A percentile compares a stretch with the other conserved stretches of the same genome.
These are phyloP conservation scores for Semicossyphus pulcher DNA, from an alignment of 2,113 vertebrate species.

Conservation along the genomic window DNA sequence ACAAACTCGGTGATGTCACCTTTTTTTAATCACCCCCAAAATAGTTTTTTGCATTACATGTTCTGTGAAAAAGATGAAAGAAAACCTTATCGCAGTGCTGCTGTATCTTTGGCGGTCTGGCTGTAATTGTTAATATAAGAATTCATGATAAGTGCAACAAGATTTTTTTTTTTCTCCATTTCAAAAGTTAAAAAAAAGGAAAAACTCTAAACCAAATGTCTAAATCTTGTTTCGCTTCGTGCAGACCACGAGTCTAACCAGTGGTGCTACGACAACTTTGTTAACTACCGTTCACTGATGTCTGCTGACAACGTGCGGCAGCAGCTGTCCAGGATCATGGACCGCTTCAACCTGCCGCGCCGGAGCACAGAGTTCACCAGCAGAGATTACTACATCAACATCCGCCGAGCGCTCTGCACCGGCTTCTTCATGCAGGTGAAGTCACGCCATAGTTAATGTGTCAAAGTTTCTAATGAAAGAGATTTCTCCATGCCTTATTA, in stretches of 20 bases:
- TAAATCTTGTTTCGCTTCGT: background rate
- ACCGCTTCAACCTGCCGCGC: slow-evolving; percentile 98
- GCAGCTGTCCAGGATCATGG: slow-evolving; percentile 99
- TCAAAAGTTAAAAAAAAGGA: too few relatives aligned
- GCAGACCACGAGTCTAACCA: slow-evolving; percentile 98
- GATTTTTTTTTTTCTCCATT: too few relatives aligned
- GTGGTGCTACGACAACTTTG: slow-evolving; percentile 99
- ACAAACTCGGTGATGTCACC: too few relatives aligned
- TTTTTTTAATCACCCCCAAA: too few relatives aligned
- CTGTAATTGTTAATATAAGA: too few relatives aligned
- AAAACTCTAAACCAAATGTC: background rate
- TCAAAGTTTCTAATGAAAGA: background rate
- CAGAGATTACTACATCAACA: slow-evolving; percentile 99
- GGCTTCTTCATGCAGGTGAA: slow-evolving; percentile 99
- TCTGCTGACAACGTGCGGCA: slow-evolving; percentile 99
- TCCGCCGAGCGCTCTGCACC: slow-evolving; percentile 97
- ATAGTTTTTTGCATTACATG: too few relatives aligned
- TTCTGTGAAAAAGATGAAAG: too few relatives aligned
- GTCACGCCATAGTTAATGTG: background rate
- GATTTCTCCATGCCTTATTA: too few relatives aligned
- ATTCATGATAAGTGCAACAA: too few relatives aligned
- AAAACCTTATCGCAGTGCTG: too few relatives aligned
- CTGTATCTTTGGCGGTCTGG: too few relatives aligned
- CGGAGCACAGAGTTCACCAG: slow-evolving; percentile 99
- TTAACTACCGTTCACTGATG: slow-evolving; percentile 99